Evolutionary conservation across 1,140 invertebrate species (phyloP), one percentile per base, ranked within the genome.

Genomic region (Drosophila asahinai): DNA sequence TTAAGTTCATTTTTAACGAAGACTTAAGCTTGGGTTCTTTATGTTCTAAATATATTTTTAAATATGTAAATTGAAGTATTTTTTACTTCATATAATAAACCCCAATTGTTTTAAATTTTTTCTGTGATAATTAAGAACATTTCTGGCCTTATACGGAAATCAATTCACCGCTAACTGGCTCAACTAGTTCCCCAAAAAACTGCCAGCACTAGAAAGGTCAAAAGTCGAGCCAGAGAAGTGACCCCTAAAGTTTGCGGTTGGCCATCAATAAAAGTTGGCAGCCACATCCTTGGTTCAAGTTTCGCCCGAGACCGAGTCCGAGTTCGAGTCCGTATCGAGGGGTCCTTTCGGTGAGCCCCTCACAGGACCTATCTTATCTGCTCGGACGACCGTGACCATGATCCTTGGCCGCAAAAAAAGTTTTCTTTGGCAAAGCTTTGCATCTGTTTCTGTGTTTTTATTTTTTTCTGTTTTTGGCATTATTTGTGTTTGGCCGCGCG

Each of bases 251-350:
- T 81, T 82, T 74, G 66, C 63, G 58, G 68, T 33, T 63, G 45
- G 30, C 61, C 79, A 86, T 86, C 83, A 86, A 86, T 86, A 86
- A 86, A 78, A 86, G 67, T 76, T 81, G 67, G 54, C 59, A 70
- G 49, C 38, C 66, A 47, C 54, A 73, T 40, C 14, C 40, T n/a
- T 5, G n/a, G n/a, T 33, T 19, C 48, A 38, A 36, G 54, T 40
- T 17, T 17, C 45, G 27, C 12, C 19, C 52, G 36, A 59, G 51
- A 45, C 19, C 64, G 38, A 74, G 63, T 30, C 19, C 64, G 38
- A 74, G 63, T 30, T 30, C 27, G 27, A 74, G 63, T 43, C 40
- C 73, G 54, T 61, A 83, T 77, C 67, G 40, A 48, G 45, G 64
- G 42, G 63, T 71, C 64, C 64, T 68, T 25, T 57, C 36, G 2